These are phyloP conservation scores for Gibbula magus DNA, from an alignment of 2,888 invertebrate species.

Conservation along the genomic window DNA sequence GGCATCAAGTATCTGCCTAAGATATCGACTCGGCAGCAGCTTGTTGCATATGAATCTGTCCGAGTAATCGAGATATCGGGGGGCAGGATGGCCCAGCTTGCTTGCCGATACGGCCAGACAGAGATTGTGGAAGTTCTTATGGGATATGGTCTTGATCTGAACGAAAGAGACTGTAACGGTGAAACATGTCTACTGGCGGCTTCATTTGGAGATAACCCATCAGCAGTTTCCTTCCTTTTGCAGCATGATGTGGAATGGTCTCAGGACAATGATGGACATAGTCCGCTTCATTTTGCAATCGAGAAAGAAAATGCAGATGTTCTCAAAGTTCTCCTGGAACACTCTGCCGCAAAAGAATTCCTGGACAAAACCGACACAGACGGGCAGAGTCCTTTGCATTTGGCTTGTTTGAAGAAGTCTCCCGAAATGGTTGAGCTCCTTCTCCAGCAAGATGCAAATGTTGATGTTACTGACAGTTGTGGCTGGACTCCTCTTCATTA, in stretches of 20 bases:
- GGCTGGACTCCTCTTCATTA: slow-evolving; percentile 14
- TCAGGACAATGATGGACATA: slow-evolving; percentile 2
- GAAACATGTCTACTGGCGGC: slow-evolving; percentile 9
- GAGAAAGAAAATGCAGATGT: slow-evolving; percentile 2
- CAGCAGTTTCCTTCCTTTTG: slow-evolving; percentile 2
- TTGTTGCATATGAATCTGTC: slow-evolving; percentile 8
- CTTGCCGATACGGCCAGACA: not conserved
- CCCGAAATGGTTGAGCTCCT: slow-evolving; percentile 6
- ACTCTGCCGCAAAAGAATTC: not conserved
- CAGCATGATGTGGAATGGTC: not conserved
- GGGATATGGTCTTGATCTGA: slow-evolving; percentile 2
- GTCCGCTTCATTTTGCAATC: not conserved
- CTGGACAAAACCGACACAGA: slow-evolving; percentile 16
- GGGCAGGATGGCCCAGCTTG: not conserved
- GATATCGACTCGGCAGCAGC: not conserved
- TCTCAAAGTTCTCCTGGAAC: not conserved
- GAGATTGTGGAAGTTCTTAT: slow-evolving; percentile 10
- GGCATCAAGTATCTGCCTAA: slow-evolving; percentile 10
- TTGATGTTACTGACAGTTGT: slow-evolving; percentile 5
- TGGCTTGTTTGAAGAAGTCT: slow-evolving; percentile 8
- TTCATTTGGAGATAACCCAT: not conserved
- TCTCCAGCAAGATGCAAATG: not conserved
- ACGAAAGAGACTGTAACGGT: not conserved
- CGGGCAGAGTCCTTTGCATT: not conserved
- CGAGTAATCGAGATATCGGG: slow-evolving; percentile 7